Conservation (phyloP, 2,113 vertebrate species). For the Mobula birostris region DNA sequence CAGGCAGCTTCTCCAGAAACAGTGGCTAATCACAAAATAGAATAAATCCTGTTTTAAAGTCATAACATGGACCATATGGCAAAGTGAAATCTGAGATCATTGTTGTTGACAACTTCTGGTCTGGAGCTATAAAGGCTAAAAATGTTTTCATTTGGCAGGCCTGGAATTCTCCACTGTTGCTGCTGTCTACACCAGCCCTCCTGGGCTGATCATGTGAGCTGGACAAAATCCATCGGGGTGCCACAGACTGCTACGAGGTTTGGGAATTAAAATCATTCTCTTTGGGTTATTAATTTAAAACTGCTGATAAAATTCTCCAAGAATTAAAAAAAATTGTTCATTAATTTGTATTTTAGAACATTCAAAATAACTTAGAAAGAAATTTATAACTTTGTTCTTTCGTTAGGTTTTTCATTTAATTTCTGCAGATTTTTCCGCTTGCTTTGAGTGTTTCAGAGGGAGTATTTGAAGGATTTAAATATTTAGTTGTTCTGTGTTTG, state of each 20-base stretch:
- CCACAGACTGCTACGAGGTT: neutral
- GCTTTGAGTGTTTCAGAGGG: too few relatives aligned
- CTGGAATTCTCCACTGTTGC: neutral
- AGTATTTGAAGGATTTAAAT: too few relatives aligned
- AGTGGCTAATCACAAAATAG: neutral
- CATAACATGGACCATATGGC: constrained; percentile 14
- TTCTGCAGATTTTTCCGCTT: too few relatives aligned
- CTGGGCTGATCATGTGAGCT: neutral
- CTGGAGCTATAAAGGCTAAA: neutral
- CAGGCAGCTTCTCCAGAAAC: neutral
- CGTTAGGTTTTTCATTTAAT: too few relatives aligned
- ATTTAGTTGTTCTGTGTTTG: too few relatives aligned
- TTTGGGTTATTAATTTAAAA: too few relatives aligned
- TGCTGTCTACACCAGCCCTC: neutral
- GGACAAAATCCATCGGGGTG: neutral
- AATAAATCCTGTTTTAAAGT: neutral
- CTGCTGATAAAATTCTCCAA: too few relatives aligned
- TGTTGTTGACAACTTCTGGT: neutral
- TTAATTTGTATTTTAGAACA: too few relatives aligned
- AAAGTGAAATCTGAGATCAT: neutral
- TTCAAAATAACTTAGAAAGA: too few relatives aligned
- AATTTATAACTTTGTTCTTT: too few relatives aligned
- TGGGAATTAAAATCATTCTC: too few relatives aligned
- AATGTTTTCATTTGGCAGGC: constrained; percentile 3
- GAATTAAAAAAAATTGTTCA: too few relatives aligned